Base-by-base conservation (phyloP, 2,113 vertebrate genomes). In the Daboia siamensis region DNA sequence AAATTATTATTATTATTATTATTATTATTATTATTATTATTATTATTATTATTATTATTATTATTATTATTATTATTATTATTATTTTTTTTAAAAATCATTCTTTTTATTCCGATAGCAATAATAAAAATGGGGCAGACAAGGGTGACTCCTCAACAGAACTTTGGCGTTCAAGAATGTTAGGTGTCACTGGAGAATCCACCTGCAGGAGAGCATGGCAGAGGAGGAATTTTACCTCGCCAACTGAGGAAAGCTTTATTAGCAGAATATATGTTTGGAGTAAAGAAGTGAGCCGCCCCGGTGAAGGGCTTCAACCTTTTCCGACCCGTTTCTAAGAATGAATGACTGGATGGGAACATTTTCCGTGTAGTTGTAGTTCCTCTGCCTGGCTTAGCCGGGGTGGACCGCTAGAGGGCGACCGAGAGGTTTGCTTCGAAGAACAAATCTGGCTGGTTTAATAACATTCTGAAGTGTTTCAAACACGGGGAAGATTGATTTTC, bases 391-490 rank as follows among this genome's bases (percentile, higher is more conserved):
- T 91, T 96, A 94, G 86, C 96, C 87, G 55, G 87, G 3, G 90
- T 64, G 90, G 88, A 94, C 98, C 98, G 96, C 98, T 91, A 98
- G 98, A 98, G 98, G 98, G 98, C 98, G 96, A 97, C 97, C 96
- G 94, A 97, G 98, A 98, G 98, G 98, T 98, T 97, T 86, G 97
- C 97, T 97, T 95, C 57, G 93, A 91, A 94, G 92, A 95, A 95
- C 95, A 94, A 94, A 95, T 96, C 97, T 96, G 91, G 95, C 95
- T 94, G 95, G 93, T 96, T 97, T 97, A 90, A 90, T 97, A 97
- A 95, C 96, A 97, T 95, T 96, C 93, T 93, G 93, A 88, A 97
- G 95, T 96, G 96, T 97, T 98, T 98, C 97, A 97, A 97, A 97
- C 96, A 64, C 92, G 87, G 94, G 86, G 90, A 97, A 96, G 96